Evolutionary conservation across 2,888 invertebrate genomes (phyloP), one percentile per base, ranked within the genome.

Genomic region (Trachelus iudaicus): DNA sequence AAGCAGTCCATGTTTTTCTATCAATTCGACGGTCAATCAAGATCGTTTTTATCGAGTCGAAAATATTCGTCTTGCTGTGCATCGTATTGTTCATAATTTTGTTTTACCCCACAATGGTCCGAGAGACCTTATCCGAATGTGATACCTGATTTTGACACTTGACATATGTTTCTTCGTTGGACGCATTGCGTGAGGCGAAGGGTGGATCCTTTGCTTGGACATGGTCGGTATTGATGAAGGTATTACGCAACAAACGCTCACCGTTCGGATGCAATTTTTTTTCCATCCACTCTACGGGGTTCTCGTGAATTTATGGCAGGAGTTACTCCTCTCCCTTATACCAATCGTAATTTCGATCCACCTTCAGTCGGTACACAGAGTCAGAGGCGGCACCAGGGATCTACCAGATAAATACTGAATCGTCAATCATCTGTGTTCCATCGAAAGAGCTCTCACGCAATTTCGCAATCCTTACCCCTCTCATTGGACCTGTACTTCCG

Each of bases 21-120:
- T 56, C 23, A 0, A 9, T 23, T 56, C 56, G 23, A 56, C 23
- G 9, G 23, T 56, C 23, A 23, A 23, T 56, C 23, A 23, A 56
- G 23, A 56, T 56, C 56, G 23, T 6, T 56, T 23, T 23, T 56
- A 23, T 56, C 9, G 6, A 23, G 23, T 23, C 23, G 23, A 9
- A 56, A 40, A 15, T 1, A 23, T 23, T 56, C 23, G 2, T 56
- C 23, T 23, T 56, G 56, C 56, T 56, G 56, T 56, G 9, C 15
- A 15, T 40, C 4, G 15, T 1, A 6, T 56, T 56, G 9, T 56
- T 23, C 1, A 23, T 56, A 9, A 23, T 56, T 56, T 23, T 0
- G 2, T 56, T 23, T 15, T 84, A 84, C 84, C 84, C 82, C 81
- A 81, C 79, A 81, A 81, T 84, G 81, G 84, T 84, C 83, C 86